Percentiles rank a stretch among this genome's conserved stretches.
These are phyloP conservation scores for Linnaemya tessellans DNA, from an alignment of 2,888 invertebrate genomes.

Conservation along the genomic window DNA sequence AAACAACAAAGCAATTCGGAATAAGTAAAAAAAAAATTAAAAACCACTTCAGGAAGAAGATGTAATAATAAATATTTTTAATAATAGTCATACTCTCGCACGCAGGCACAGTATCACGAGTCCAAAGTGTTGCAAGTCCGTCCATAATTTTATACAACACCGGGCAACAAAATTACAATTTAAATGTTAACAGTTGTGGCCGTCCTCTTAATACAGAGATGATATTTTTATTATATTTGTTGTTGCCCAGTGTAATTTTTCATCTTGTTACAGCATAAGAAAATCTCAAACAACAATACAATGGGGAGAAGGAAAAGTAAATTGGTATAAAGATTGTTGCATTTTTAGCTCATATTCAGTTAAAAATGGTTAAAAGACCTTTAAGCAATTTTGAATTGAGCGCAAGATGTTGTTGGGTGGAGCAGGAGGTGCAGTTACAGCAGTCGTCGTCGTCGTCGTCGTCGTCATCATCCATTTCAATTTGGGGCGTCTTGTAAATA, in stretches of 20 bases:
- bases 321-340: neutral
- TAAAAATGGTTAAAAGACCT: constrained; percentile 44
- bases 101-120: constrained; percentile 14
- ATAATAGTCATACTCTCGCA: neutral
- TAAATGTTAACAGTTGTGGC: no score
- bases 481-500: constrained; percentile 69
- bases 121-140: constrained; percentile 10
- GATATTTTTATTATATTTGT: no score
- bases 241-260: constrained; percentile 36
- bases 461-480: constrained; percentile 54
- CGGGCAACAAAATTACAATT: no score
- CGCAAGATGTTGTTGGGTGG: constrained; percentile 33
- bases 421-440: constrained; percentile 39
- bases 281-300: constrained; percentile 22
- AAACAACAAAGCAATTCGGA: neutral
- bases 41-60: constrained; percentile 3
- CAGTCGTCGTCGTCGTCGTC: constrained; percentile 27
- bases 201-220: no score
- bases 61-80: neutral
- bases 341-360: neutral
- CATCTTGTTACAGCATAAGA: constrained; percentile 39
- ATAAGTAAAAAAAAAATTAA: neutral
- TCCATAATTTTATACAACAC: constrained; percentile 53
- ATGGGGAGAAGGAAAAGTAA: constrained; percentile 15
- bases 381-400: constrained; percentile 24